Percentiles rank a stretch among this genome's conserved stretches.
These are phyloP conservation scores for Corapipo altera DNA, from an alignment of 2,113 vertebrate genomes.

Conservation along the genomic window DNA sequence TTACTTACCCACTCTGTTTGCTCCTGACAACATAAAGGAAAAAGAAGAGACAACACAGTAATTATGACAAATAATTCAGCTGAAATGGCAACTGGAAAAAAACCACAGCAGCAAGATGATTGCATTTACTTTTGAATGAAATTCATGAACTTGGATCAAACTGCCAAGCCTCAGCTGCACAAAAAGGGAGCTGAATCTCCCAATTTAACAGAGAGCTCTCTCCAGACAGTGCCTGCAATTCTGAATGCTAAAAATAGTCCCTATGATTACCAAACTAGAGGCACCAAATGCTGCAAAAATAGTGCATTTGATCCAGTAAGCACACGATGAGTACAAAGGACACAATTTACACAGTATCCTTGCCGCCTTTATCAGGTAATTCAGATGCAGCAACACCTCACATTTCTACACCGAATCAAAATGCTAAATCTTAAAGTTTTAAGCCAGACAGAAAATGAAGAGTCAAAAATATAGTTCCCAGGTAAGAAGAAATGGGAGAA, in stretches of 20 bases:
- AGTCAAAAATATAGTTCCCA: background rate
- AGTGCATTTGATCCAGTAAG: background rate
- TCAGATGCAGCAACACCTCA: background rate
- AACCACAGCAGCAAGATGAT: background rate
- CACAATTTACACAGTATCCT: background rate
- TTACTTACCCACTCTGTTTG: conserved; percentile 87
- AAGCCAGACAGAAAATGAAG: background rate
- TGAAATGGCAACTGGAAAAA: conserved; percentile 24
- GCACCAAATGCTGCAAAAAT: background rate
- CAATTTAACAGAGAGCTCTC: background rate
- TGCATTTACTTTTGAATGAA: conserved; percentile 14
- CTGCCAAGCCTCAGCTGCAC: conserved; percentile 6
- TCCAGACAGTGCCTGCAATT: background rate
- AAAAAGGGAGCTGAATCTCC: background rate
- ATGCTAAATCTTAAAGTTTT: background rate
- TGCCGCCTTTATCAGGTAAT: background rate
- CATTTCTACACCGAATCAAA: background rate
- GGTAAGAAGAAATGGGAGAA: background rate
- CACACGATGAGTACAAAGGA: background rate
- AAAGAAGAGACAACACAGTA: conserved; percentile 60
- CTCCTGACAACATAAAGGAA: conserved; percentile 78
- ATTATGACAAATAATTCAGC: conserved; percentile 50
- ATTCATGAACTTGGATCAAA: conserved; percentile 9
- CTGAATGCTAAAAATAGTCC: background rate
- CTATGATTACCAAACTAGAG: background rate